Evolutionary conservation across 2,888 invertebrate species (phyloP), one percentile per base, ranked within the genome.

Genomic region (Apeira syringaria): DNA sequence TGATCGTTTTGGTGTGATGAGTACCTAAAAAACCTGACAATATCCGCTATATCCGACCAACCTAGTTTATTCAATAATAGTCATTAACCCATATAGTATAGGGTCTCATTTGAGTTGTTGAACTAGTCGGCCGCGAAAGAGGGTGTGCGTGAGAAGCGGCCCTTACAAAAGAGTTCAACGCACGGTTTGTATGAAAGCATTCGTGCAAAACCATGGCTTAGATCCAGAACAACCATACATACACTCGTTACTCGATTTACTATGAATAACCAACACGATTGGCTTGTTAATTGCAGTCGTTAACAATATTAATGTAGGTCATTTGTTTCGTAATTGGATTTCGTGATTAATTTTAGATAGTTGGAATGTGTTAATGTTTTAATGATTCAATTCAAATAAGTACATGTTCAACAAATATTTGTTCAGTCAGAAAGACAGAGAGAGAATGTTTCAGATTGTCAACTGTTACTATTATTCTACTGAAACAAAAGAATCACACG

Each of bases 101-200:
- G 62, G 66, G 75, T 49, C 51, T 45, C 61, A 66, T 72, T 77
- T 76, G 37, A 59, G 40, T 57, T 70, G 62, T 42, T 25, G 43
- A 44, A 39, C 39, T 29, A 33, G 42, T 48, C 50, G 47, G 22
- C 28, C 51, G 50, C 45, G 55, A 53, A 59, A 56, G 64, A 67
- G 74, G 74, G 68, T 66, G 74, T 70, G 75, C 72, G 74, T 74
- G 77, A 72, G 79, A 76, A 70, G 54, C 59, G 73, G 77, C 83
- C 84, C 86, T 80, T 87, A 81, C 68, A 86, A 88, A 89, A 88
- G 89, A 88, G 87, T 89, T 89, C 88, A 89, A 89, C 87, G 88
- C 84, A 80, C 87, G 79, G 71, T 56, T 61, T 84, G 79, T 82
- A 69, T 68, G 66, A 59, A 69, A 52, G 63, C 78, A 71, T 62